phyloP scores from a whole-genome alignment of 2,113 vertebrate genomes.

The Leptodactylus fuscus region DNA sequence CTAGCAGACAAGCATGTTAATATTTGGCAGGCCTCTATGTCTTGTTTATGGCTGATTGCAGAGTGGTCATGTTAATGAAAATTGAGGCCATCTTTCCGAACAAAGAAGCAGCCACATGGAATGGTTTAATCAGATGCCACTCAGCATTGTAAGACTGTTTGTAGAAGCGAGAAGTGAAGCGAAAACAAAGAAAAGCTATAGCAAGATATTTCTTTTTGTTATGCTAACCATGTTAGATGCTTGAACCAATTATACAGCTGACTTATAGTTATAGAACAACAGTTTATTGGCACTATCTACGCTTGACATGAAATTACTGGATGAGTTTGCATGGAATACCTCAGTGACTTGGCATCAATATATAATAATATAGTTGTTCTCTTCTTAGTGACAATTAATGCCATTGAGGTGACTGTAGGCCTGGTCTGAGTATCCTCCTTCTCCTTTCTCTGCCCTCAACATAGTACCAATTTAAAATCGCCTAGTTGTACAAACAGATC shows the following conservation, averaged over 20 bases:
- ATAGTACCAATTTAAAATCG: background rate
- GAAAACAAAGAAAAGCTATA: conserved; percentile 2
- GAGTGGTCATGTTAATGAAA: conserved; percentile 40
- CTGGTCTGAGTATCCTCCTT: background rate
- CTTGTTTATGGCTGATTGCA: conserved; percentile 55
- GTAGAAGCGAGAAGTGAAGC: conserved; percentile 26
- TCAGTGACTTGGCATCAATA: background rate
- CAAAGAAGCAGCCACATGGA: conserved; percentile 41
- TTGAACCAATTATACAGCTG: conserved; percentile 3
- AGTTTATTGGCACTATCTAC: background rate
- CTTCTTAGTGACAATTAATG: background rate
- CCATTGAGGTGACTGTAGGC: background rate
- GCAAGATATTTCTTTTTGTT: conserved; percentile 5
- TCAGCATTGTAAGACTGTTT: conserved; percentile 22
- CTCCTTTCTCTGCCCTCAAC: background rate
- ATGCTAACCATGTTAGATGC: conserved; percentile 44
- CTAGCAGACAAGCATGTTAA: conserved; percentile 24
- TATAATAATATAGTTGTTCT: background rate
- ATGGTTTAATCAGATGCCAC: conserved; percentile 42
- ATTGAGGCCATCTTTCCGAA: conserved; percentile 41
- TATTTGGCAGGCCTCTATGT: conserved; percentile 39
- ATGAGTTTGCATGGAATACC: background rate
- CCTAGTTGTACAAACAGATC: background rate
- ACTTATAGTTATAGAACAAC: conserved; percentile 8
- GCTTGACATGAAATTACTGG: background rate